Evolutionary conservation across 2,888 invertebrate species (phyloP).

Genomic region (Lymantria monacha): DNA sequence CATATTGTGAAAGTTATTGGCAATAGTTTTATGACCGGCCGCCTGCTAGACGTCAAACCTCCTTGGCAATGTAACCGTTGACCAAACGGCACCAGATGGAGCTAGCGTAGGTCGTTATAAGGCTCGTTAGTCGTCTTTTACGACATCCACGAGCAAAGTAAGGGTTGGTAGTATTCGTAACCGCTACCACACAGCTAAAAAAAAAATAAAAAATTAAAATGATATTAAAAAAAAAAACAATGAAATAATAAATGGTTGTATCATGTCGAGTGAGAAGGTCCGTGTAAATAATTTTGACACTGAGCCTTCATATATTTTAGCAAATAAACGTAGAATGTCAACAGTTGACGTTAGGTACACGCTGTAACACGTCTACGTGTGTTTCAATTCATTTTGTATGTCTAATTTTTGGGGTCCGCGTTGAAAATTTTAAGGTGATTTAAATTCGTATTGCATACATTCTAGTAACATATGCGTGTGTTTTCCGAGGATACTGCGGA

Average conservation of each 20-base stretch:
- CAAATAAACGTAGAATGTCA: conserved; percentile 17
- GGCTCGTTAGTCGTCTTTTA: too few species aligned
- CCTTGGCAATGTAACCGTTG: too few species aligned
- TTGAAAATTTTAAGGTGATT: background rate
- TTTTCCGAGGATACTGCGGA: too few species aligned
- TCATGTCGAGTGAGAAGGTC: conserved; percentile 1
- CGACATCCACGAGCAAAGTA: too few species aligned
- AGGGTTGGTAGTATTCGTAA: too few species aligned
- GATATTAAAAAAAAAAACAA: background rate
- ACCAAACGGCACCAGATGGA: too few species aligned
- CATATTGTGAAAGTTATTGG: too few species aligned
- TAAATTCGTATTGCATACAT: background rate
- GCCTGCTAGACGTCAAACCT: too few species aligned
- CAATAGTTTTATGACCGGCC: too few species aligned
- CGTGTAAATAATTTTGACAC: conserved; percentile 19
- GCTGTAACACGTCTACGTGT: conserved; percentile 18
- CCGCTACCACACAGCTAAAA: background rate
- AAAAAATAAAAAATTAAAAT: background rate
- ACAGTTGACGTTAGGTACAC: conserved; percentile 1
- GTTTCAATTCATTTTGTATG: conserved; percentile 37
- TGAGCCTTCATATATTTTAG: conserved; percentile 6
- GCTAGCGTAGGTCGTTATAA: too few species aligned
- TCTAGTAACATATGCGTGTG: too few species aligned
- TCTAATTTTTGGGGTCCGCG: conserved; percentile 24
- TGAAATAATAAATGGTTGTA: conserved; percentile 21